phyloP scores from a whole-genome alignment of 2,888 invertebrate species.

The Dinocampus coccinellae region DNA sequence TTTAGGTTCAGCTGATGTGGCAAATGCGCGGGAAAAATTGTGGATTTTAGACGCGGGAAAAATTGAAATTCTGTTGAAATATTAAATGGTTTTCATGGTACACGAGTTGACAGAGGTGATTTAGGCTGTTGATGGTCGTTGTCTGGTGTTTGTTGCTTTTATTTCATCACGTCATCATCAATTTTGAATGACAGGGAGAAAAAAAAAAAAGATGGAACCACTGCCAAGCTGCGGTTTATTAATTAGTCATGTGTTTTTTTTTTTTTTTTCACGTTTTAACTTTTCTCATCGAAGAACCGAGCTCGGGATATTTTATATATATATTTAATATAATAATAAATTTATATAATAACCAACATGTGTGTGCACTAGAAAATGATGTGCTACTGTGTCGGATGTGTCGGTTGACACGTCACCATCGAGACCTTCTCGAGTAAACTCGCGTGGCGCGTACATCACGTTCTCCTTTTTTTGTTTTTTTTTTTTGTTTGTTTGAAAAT shows the following conservation, averaged over 20 bases:
- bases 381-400: background rate
- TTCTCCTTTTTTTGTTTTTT: too few relatives aligned
- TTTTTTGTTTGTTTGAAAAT: too few relatives aligned
- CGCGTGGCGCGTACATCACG: background rate
- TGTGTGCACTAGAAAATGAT: background rate
- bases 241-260: slow-evolving; percentile 35
- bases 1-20: background rate
- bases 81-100: background rate
- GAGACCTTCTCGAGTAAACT: background rate
- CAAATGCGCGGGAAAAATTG: background rate
- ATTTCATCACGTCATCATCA: background rate
- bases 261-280: too few relatives aligned
- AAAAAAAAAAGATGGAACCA: background rate
- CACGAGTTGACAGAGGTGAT: background rate
- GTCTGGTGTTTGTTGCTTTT: background rate
- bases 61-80: background rate
- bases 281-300: slow-evolving; percentile 18
- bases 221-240: slow-evolving; percentile 37
- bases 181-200: background rate
- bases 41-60: background rate
- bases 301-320: background rate
- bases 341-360: background rate
- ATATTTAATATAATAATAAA: background rate
- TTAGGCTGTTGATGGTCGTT: background rate
- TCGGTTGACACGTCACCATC: background rate